These are phyloP conservation scores for Acrobasis repandana DNA, from an alignment of 2,888 invertebrate genomes.

Conservation along the genomic window DNA sequence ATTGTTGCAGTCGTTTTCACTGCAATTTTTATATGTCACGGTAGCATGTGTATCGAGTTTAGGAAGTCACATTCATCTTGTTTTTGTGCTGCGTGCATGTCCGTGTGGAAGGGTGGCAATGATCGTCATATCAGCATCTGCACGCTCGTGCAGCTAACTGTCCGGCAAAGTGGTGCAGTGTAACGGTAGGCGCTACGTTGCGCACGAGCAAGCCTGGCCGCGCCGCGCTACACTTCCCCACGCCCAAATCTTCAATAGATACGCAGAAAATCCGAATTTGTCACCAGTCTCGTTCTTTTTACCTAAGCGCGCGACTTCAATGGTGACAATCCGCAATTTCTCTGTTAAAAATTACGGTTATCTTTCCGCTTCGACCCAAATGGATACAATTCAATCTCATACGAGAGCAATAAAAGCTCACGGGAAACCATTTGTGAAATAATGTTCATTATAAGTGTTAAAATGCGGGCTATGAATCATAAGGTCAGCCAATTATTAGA, in stretches of 20 bases:
- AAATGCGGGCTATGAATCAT: slow-evolving; percentile 13
- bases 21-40: slow-evolving; percentile 35
- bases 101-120: slow-evolving; percentile 30
- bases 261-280: slow-evolving; percentile 58
- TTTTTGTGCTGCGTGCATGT: slow-evolving; percentile 27
- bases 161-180: slow-evolving; percentile 63
- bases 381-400: slow-evolving; percentile 25
- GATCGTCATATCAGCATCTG: slow-evolving; percentile 32
- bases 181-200: slow-evolving; percentile 64
- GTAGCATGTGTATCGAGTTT: slow-evolving; percentile 20
- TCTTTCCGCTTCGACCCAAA: slow-evolving; percentile 35
- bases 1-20: slow-evolving; percentile 44
- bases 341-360: slow-evolving; percentile 42
- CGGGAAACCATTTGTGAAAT: slow-evolving; percentile 25
- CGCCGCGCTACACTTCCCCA: slow-evolving; percentile 31
- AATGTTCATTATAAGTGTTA: slow-evolving; percentile 30
- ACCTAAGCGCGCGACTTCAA: slow-evolving; percentile 35
- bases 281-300: slow-evolving; percentile 48
- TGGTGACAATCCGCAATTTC: slow-evolving; percentile 34
- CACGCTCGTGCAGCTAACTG: slow-evolving; percentile 53
- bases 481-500: background rate
- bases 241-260: slow-evolving; percentile 47
- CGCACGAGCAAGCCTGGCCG: slow-evolving; percentile 51
- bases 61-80: slow-evolving; percentile 26
- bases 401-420: slow-evolving; percentile 21